Percentiles rank a stretch among this genome's conserved stretches.
Evolutionary conservation across 1,140 invertebrate species (phyloP).

Genomic region (Patella vulgata): DNA sequence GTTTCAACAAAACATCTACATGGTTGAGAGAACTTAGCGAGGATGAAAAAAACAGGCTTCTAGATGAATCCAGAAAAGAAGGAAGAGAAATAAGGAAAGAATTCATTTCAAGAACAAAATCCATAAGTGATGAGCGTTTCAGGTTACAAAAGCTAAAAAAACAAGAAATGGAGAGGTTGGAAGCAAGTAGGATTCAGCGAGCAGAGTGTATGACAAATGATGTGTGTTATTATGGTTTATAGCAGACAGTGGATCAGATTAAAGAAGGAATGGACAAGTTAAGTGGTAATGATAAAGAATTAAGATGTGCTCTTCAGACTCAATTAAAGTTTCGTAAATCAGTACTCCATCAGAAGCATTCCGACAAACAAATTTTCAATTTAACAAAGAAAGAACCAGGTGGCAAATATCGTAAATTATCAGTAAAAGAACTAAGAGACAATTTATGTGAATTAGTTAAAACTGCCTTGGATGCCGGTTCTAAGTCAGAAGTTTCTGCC

Average conservation of each 20-base stretch:
- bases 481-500: no score
- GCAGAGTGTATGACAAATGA: slow-evolving; percentile 12
- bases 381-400: no score
- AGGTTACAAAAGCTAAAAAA: slow-evolving; percentile 8
- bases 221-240: slow-evolving; percentile 23
- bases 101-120: slow-evolving; percentile 4
- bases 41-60: slow-evolving; percentile 3
- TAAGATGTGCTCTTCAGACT: slow-evolving; percentile 20
- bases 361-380: no score
- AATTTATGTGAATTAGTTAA: neutral
- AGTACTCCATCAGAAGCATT: slow-evolving; percentile 19
- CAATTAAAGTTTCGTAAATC: slow-evolving; percentile 23
- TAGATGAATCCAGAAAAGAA: slow-evolving; percentile 8
- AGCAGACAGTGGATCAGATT: slow-evolving; percentile 17
- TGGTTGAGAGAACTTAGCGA: slow-evolving; percentile 5
- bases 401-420: neutral
- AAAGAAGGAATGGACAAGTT: neutral
- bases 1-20: slow-evolving; percentile 17
- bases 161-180: slow-evolving; percentile 13
- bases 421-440: neutral
- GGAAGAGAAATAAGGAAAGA: neutral
- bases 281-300: slow-evolving; percentile 8
- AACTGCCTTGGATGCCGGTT: no score
- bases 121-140: neutral
- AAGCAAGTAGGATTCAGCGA: slow-evolving; percentile 8